phyloP scores from a whole-genome alignment of 2,113 vertebrate genomes.

The Antigone vipio region DNA sequence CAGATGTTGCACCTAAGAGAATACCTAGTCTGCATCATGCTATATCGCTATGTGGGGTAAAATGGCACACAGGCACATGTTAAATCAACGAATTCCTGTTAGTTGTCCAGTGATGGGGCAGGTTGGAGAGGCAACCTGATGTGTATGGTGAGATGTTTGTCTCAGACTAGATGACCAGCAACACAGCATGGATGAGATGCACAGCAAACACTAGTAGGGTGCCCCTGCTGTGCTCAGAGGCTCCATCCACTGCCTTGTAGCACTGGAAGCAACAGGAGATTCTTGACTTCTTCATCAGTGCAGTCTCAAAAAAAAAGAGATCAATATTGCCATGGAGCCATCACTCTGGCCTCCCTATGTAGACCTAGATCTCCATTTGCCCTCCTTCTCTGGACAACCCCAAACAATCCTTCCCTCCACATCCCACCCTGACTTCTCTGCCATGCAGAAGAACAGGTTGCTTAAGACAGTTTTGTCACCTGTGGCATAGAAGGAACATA shows the following conservation, averaged over 20 bases:
- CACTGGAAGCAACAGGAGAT: not conserved
- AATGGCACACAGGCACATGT: fast-evolving
- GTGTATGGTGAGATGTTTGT: fast-evolving
- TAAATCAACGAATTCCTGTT: not conserved
- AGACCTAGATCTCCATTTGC: not conserved
- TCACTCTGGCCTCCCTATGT: not conserved
- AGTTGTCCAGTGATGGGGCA: not conserved
- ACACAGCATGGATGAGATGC: not conserved
- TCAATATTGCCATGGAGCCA: not conserved
- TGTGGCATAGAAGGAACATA: not conserved
- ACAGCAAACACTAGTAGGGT: not conserved
- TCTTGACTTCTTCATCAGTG: not conserved
- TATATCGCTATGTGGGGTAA: not conserved
- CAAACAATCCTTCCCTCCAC: not conserved
- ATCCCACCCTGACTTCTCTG: not conserved
- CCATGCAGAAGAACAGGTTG: not conserved
- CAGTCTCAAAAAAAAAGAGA: not conserved
- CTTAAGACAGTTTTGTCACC: not conserved
- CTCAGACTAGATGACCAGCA: not conserved
- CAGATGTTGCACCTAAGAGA: not conserved
- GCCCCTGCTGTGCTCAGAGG: not conserved
- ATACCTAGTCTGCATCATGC: not conserved
- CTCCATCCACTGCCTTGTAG: not conserved
- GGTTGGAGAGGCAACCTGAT: not conserved
- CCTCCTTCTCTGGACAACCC: not conserved